phyloP scores from a whole-genome alignment of 2,113 vertebrate genomes.

The Oreochromis tanganicae region DNA sequence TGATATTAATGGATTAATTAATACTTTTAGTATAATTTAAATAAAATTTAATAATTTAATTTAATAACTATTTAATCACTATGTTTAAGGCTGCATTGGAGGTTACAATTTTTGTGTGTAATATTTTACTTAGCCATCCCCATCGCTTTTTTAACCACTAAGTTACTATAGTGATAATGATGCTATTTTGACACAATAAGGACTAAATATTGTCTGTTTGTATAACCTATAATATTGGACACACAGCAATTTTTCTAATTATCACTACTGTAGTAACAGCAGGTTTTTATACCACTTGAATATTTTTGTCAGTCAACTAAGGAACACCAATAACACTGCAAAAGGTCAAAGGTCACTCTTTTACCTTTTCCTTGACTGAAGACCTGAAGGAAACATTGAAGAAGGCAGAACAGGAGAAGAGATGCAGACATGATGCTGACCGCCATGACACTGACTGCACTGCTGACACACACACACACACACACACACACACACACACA shows the following conservation, averaged over 20 bases:
- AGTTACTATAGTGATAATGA: background rate
- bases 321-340: background rate
- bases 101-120: background rate
- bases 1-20: background rate
- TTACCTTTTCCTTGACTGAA: background rate
- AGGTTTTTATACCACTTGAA: background rate
- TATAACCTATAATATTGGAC: background rate
- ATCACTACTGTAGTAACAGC: background rate
- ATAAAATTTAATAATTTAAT: background rate
- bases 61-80: background rate
- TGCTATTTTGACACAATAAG: background rate
- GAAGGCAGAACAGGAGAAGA: slow-evolving; percentile 14
- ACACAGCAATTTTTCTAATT: background rate
- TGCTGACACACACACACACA: background rate
- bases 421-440: slow-evolving; percentile 42
- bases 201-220: background rate
- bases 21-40: background rate
- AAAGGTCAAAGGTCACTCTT: background rate
- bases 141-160: background rate
- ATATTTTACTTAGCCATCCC: background rate
- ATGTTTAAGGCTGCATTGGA: background rate
- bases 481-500: background rate
- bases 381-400: slow-evolving; percentile 41
- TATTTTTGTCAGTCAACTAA: background rate
- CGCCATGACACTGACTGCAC: slow-evolving; percentile 2